Conservation (phyloP, 2,797 vertebrate species). For the Etheostoma nigrum region DNA sequence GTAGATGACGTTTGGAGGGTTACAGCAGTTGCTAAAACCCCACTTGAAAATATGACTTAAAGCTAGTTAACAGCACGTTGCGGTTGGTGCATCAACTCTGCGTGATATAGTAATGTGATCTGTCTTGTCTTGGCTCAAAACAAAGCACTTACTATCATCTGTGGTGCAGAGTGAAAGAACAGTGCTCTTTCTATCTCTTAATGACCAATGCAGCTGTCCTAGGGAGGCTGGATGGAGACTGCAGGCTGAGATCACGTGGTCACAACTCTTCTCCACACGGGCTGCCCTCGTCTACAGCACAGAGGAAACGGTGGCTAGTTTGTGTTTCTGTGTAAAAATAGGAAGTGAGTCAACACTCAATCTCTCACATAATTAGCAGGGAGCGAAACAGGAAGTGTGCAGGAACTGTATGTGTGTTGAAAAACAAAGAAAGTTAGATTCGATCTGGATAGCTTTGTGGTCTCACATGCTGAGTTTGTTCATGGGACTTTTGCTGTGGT, state of each 20-base stretch:
- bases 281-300: background rate
- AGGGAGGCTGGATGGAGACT: conserved; percentile 42
- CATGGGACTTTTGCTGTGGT: conserved; percentile 36
- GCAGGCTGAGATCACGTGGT: conserved; percentile 46
- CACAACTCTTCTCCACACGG: conserved; percentile 24
- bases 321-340: conserved; percentile 61
- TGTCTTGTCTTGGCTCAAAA: conserved; percentile 56
- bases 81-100: conserved; percentile 41
- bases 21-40: no score
- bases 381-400: conserved; percentile 77
- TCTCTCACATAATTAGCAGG: conserved; percentile 70
- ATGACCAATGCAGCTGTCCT: conserved; percentile 75
- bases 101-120: conserved; percentile 55
- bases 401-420: conserved; percentile 75
- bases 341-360: conserved; percentile 73
- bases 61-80: conserved; percentile 24
- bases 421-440: conserved; percentile 59
- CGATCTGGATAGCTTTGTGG: conserved; percentile 18
- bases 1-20: background rate
- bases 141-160: conserved; percentile 76
- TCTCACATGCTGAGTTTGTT: conserved; percentile 17
- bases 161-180: conserved; percentile 61
- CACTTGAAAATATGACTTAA: background rate
- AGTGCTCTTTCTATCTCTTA: conserved; percentile 68
- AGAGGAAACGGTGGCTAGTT: conserved; percentile 63